Conservation (phyloP, 30 jellyfish, hydroid and myxozoan species). For the Clytia hemisphaerica region DNA sequence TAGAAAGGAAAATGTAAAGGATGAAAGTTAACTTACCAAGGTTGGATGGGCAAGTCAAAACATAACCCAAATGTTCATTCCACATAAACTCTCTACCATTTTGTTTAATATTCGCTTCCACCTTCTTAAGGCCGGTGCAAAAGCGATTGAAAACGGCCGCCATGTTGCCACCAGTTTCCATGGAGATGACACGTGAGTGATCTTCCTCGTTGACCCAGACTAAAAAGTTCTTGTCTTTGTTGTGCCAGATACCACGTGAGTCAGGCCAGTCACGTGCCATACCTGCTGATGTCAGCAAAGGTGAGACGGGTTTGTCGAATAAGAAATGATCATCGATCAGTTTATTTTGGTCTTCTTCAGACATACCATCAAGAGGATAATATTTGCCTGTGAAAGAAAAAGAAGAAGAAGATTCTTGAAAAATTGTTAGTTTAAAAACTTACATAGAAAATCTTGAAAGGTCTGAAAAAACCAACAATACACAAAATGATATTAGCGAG, state of each 20-base stretch:
- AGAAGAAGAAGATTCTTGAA: neutral
- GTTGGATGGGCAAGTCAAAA: slow-evolving; percentile 84
- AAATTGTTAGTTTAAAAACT: neutral
- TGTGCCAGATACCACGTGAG: slow-evolving; percentile 80
- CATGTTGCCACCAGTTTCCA: slow-evolving; percentile 90
- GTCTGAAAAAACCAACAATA: too few species aligned
- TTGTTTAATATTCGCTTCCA: slow-evolving; percentile 47
- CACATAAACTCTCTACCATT: slow-evolving; percentile 70
- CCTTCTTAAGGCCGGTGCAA: slow-evolving; percentile 49
- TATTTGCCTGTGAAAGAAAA: slow-evolving; percentile 32
- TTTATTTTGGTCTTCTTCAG: slow-evolving; percentile 60
- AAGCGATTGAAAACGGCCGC: slow-evolving; percentile 57
- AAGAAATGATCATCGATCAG: slow-evolving; percentile 63
- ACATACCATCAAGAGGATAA: slow-evolving; percentile 48
- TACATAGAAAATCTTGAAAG: neutral
- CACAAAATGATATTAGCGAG: too few species aligned
- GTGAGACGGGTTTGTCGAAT: slow-evolving; percentile 86
- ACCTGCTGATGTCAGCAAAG: slow-evolving; percentile 59
- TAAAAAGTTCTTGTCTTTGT: slow-evolving; percentile 54
- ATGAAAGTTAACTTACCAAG: too few species aligned
- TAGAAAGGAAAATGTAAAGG: too few species aligned
- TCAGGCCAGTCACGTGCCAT: slow-evolving; percentile 93
- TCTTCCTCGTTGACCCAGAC: slow-evolving; percentile 92
- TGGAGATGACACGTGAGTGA: slow-evolving; percentile 74
- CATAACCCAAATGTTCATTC: slow-evolving; percentile 77